Evolutionary conservation across 1,140 invertebrate genomes (phyloP).

Genomic region (Drosophila azteca): DNA sequence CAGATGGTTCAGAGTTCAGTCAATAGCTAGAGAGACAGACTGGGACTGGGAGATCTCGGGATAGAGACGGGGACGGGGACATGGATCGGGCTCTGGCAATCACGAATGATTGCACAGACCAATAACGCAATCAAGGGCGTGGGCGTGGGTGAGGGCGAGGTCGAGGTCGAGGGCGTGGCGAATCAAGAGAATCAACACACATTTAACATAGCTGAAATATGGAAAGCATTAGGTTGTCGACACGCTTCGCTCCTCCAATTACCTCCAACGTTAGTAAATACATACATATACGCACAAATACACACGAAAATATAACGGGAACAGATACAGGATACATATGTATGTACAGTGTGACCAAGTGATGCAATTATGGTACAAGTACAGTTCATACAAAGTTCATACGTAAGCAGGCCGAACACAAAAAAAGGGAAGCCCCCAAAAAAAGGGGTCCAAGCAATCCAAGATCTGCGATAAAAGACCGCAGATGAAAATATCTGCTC

Average conservation of each 20-base stretch:
- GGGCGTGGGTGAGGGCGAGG: background rate
- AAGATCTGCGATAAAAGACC: no score
- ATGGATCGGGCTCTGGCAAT: background rate
- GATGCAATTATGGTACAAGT: background rate
- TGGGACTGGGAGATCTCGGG: background rate
- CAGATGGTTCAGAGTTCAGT: no score
- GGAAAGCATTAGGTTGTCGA: constrained; percentile 63
- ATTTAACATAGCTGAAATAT: constrained; percentile 69
- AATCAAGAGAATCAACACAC: constrained; percentile 17
- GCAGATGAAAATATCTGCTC: no score
- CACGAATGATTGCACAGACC: no score
- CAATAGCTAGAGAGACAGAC: no score
- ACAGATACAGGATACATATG: constrained; percentile 20
- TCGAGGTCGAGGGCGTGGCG: background rate
- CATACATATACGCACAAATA: constrained; percentile 6
- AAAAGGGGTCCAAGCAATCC: no score
- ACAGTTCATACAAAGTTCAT: constrained; percentile 22
- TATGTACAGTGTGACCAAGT: constrained; percentile 9
- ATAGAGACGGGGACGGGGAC: background rate
- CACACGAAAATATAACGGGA: background rate
- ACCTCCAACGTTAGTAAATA: constrained; percentile 12
- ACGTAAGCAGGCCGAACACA: constrained; percentile 14
- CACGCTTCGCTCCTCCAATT: constrained; percentile 35
- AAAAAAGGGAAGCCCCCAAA: background rate
- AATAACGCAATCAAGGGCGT: no score